These are phyloP conservation scores for Emydura subglobosa DNA, from an alignment of 2,113 vertebrate genomes.

Conservation along the genomic window DNA sequence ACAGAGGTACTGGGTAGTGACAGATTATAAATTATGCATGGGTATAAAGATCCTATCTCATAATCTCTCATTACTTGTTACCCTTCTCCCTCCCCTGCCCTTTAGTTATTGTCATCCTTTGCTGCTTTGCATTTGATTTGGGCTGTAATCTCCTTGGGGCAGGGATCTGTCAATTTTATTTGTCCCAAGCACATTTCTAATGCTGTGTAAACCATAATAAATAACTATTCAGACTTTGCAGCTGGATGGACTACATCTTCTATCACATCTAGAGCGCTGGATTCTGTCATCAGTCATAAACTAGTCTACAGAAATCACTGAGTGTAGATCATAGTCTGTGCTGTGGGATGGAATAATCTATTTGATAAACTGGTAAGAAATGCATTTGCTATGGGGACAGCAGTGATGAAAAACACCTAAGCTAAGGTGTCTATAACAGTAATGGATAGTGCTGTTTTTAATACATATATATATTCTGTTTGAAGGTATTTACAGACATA, in stretches of 20 bases:
- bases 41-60: neutral
- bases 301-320: neutral
- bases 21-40: neutral
- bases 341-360: neutral
- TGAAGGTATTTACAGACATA: neutral
- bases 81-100: fast-evolving
- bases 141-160: neutral
- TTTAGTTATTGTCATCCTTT: neutral
- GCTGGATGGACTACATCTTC: neutral
- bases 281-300: neutral
- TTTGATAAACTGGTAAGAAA: neutral
- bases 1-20: neutral
- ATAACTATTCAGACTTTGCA: neutral
- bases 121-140: neutral
- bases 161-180: neutral
- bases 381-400: neutral
- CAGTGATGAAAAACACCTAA: neutral
- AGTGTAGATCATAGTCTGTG: neutral
- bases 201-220: neutral
- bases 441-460: neutral
- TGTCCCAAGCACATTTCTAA: fast-evolving
- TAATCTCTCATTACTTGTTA: neutral
- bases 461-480: fast-evolving
- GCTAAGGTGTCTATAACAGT: neutral
- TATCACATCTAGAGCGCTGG: neutral